phyloP scores from a whole-genome alignment of 2,113 vertebrate genomes.

The Tachuris rubrigastra region DNA sequence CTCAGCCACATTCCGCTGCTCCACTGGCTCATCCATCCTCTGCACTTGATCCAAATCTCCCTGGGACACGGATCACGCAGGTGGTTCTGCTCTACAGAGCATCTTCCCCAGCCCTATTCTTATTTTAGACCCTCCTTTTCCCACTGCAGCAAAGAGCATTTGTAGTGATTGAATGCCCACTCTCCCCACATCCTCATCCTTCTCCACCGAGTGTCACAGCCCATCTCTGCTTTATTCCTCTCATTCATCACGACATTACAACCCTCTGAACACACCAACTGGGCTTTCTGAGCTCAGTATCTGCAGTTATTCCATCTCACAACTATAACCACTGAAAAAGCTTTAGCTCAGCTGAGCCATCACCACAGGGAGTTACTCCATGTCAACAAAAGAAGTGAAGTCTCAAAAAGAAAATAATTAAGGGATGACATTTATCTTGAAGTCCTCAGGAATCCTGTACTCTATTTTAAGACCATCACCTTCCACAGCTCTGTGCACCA shows the following conservation, averaged over 20 bases:
- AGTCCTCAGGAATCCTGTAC: not conserved
- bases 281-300: rapidly evolving
- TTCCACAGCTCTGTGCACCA: not conserved
- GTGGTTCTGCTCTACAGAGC: not conserved
- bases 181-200: not conserved
- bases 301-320: not conserved
- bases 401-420: not conserved
- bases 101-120: not conserved
- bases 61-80: rapidly evolving
- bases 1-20: not conserved
- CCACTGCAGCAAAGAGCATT: not conserved
- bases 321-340: not conserved
- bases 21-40: not conserved
- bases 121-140: not conserved
- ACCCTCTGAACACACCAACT: not conserved
- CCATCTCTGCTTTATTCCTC: not conserved
- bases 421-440: not conserved
- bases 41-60: not conserved
- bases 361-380: not conserved
- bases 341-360: not conserved
- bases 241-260: rapidly evolving
- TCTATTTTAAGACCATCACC: not conserved
- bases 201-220: not conserved
- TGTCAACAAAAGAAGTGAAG: not conserved
- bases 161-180: not conserved